A percentile compares a stretch with the other conserved stretches of the same genome.
Evolutionary conservation across 2,113 vertebrate genomes (phyloP).

Genomic region (Takifugu bimaculatus): DNA sequence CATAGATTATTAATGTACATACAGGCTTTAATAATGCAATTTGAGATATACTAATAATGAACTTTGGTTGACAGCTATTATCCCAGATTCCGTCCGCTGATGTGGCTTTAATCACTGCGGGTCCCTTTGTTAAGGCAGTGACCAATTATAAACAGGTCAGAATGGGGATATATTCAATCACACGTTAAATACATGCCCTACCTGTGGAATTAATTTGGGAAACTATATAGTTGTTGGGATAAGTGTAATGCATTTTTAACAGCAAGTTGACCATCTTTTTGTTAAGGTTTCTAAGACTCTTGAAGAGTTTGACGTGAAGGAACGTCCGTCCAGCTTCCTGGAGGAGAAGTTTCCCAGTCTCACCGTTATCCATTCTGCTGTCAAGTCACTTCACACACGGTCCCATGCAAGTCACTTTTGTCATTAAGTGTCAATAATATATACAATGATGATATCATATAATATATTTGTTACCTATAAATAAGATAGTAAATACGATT

Average conservation of each 20-base stretch:
- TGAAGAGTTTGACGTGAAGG: constrained; percentile 92
- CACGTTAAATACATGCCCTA: not conserved
- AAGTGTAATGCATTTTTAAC: not conserved
- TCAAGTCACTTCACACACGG: constrained; percentile 76
- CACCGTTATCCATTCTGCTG: constrained; percentile 83
- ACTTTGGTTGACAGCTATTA: constrained; percentile 76
- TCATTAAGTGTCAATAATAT: not conserved
- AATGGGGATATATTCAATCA: not conserved
- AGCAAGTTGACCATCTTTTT: not conserved
- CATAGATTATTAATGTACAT: not conserved
- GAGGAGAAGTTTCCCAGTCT: constrained; percentile 84
- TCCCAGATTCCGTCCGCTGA: constrained; percentile 80
- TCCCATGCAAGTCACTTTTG: constrained; percentile 76
- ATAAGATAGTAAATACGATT: too few species aligned
- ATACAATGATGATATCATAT: not conserved
- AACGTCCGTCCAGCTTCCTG: constrained; percentile 78
- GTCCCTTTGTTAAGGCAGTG: constrained; percentile 86
- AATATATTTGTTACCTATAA: too few species aligned
- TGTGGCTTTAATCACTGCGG: constrained; percentile 83
- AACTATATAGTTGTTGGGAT: not conserved
- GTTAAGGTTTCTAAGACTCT: constrained; percentile 84
- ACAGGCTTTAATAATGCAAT: not conserved
- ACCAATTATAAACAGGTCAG: constrained; percentile 90
- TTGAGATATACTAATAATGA: not conserved
- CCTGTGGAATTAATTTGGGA: not conserved